phyloP scores from a whole-genome alignment of 2,113 vertebrate species.

The Thalassoma bifasciatum region DNA sequence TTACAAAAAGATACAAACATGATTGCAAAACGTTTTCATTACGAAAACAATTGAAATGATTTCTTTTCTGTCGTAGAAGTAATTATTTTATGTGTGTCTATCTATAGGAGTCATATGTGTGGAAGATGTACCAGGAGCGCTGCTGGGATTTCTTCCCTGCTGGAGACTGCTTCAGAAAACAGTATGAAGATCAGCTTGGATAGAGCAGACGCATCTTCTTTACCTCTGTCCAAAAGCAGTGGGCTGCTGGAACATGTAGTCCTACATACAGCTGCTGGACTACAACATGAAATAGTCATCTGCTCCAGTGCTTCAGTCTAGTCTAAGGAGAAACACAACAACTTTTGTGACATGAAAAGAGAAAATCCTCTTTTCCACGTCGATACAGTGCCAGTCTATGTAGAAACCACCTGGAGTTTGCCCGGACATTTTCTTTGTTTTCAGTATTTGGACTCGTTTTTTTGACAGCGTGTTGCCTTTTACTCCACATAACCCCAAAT shows the following conservation, averaged over 20 bases:
- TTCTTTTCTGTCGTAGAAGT: background rate
- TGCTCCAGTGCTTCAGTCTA: conserved; percentile 24
- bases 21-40: no score
- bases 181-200: conserved; percentile 96
- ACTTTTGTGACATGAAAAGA: conserved; percentile 41
- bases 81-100: conserved; percentile 1
- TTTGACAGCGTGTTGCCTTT: conserved; percentile 81
- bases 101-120: conserved; percentile 96
- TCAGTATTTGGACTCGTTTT: conserved; percentile 51
- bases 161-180: conserved; percentile 98
- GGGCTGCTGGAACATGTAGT: conserved; percentile 39
- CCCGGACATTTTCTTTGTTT: conserved; percentile 53
- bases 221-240: conserved; percentile 23
- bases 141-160: conserved; percentile 99
- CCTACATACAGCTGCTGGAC: conserved; percentile 43
- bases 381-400: conserved; percentile 54
- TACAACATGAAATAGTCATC: conserved; percentile 18
- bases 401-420: conserved; percentile 57
- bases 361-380: conserved; percentile 47
- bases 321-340: conserved; percentile 35
- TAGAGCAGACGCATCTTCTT: conserved; percentile 70
- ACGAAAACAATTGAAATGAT: no score
- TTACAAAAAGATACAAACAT: no score
- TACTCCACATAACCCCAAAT: conserved; percentile 80
- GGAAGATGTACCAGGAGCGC: conserved; percentile 99